Base-by-base conservation (phyloP, 2,113 vertebrate genomes). In the Ammodytes dubius region DNA sequence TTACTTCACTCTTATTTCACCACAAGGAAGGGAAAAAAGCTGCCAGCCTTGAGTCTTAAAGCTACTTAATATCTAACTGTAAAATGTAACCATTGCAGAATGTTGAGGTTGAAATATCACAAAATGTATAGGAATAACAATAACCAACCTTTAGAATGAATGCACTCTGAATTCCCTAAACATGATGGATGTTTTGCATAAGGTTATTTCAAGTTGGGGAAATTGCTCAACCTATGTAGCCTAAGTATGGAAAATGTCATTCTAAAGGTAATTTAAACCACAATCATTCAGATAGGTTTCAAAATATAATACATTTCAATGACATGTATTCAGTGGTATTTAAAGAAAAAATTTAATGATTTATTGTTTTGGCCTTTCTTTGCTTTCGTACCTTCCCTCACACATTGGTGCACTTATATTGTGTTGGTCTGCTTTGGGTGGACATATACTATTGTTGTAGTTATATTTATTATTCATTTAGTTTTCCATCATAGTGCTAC, bases 401-500 rank as follows among this genome's bases (percentile, higher is more conserved):
- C 45, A 59, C 46, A 61, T 27, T 6, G 0, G 7, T 61, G 53
- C 19, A 45, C 4, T 54, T 81, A 35, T 64, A 75, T 52, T 68
- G 14, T 37, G 42, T 59, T 57, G 50, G 37, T 79, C 49, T 69
- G 19, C 58, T 77, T 39, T 40, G 35, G 5, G 1, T 56, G 46
- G 17, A 77, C 7, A 2, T 37, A 37, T 47, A 47, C 58, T n/a
- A 54, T 47, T 10, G 6, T 42, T 10, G 7, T 37, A 69, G 6
- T n/a, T 47, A 19, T 27, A 27, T 27, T 1, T 27, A 27, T 37
- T 35, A 46, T 43, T 5, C 8, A 19, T 4, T 45, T 60, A 52
- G 40, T 4, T 72, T 70, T 67, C 17, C 4, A 70, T 46, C 27
- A 19, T 74, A 45, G 56, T 77, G 39, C 52, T 80, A 84, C n/a